Evolutionary conservation across 2,888 invertebrate genomes (phyloP).

Genomic region (Tuta absoluta): DNA sequence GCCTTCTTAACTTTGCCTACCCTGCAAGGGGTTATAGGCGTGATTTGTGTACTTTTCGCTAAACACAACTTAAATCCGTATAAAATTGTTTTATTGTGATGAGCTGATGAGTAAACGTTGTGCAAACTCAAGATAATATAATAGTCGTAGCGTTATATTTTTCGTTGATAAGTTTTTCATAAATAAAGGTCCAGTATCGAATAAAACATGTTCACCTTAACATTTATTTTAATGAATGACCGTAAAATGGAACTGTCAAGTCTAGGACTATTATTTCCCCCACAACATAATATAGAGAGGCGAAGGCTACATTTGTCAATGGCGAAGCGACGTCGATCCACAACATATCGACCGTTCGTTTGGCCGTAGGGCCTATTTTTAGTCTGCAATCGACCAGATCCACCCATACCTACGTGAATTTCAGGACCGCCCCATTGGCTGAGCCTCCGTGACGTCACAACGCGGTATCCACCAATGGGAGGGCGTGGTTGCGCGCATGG

Average conservation of each 20-base stretch:
- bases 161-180: too few relatives aligned
- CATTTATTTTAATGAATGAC: not conserved
- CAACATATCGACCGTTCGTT: slow-evolving; percentile 30
- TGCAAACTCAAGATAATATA: too few relatives aligned
- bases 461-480: slow-evolving; percentile 60
- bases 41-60: too few relatives aligned
- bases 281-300: not conserved
- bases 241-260: not conserved
- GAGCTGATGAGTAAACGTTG: too few relatives aligned
- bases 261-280: not conserved
- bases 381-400: slow-evolving; percentile 62
- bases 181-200: too few relatives aligned
- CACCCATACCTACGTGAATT: slow-evolving; percentile 75
- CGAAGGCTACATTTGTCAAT: too few relatives aligned
- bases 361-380: slow-evolving; percentile 67
- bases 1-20: too few relatives aligned
- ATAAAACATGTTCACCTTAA: not conserved
- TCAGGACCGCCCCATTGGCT: slow-evolving; percentile 65
- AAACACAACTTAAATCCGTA: too few relatives aligned
- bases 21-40: too few relatives aligned
- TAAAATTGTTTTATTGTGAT: too few relatives aligned
- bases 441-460: slow-evolving; percentile 67
- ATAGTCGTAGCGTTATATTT: too few relatives aligned
- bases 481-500: slow-evolving; percentile 60
- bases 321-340: not conserved